Percentiles rank a stretch among this genome's conserved stretches.
These are phyloP conservation scores for Cygnus buccinator DNA, from an alignment of 2,113 vertebrate species.

Conservation along the genomic window DNA sequence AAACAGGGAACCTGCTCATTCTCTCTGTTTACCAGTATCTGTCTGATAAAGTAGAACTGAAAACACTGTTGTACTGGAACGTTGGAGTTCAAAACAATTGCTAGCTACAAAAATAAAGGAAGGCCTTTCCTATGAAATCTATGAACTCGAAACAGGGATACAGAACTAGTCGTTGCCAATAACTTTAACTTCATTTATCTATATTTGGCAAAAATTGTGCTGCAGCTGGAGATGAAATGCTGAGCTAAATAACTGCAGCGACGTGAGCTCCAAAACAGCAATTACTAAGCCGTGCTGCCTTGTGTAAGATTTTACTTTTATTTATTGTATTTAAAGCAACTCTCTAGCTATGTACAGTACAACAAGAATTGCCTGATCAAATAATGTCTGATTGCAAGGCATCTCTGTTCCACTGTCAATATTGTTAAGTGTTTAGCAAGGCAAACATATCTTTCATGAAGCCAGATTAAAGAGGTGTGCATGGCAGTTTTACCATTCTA, in stretches of 20 bases:
- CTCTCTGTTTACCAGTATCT: conserved; percentile 7
- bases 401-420: neutral
- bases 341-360: conserved; percentile 61
- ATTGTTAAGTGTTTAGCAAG: neutral
- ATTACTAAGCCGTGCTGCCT: conserved; percentile 77
- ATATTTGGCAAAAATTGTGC: conserved; percentile 86
- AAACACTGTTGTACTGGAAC: conserved; percentile 15
- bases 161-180: conserved; percentile 77
- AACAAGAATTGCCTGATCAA: conserved; percentile 46
- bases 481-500: neutral
- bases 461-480: neutral
- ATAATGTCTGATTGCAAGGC: conserved; percentile 27
- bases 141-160: conserved; percentile 79
- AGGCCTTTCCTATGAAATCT: conserved; percentile 72
- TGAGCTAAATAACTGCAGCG: conserved; percentile 80
- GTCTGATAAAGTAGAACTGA: conserved; percentile 35
- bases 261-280: conserved; percentile 81
- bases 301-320: conserved; percentile 79
- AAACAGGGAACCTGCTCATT: neutral
- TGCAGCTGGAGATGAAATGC: conserved; percentile 86
- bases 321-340: conserved; percentile 78
- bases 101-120: conserved; percentile 62
- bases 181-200: conserved; percentile 88
- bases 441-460: neutral
- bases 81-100: conserved; percentile 12